Evolutionary conservation across 2,888 invertebrate genomes (phyloP).

Genomic region (Hypomecis atomaria): DNA sequence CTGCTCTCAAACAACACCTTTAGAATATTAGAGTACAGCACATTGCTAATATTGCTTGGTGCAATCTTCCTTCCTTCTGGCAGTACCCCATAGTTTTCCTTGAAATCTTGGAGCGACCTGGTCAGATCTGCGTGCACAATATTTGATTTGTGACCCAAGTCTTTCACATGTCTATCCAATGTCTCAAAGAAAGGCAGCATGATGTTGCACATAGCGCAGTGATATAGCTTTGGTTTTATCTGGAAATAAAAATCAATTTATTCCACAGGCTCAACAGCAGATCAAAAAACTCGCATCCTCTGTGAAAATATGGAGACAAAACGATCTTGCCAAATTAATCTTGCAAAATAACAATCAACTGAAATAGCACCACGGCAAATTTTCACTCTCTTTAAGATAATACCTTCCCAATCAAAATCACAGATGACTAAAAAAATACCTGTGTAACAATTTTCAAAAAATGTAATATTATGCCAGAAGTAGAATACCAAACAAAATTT

Average conservation of each 20-base stretch:
- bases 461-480: too few relatives aligned
- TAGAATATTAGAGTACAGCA: constrained; percentile 30
- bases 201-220: constrained; percentile 66
- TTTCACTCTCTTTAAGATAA: too few relatives aligned
- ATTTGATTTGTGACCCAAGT: constrained; percentile 13
- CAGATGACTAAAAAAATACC: too few relatives aligned
- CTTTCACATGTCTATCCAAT: constrained; percentile 38
- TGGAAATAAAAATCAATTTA: constrained; percentile 46
- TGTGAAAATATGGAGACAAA: too few relatives aligned
- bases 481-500: too few relatives aligned
- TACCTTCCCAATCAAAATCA: too few relatives aligned
- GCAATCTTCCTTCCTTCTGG: constrained; percentile 29
- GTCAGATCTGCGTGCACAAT: background rate
- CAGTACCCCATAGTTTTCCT: constrained; percentile 3
- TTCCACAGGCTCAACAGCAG: too few relatives aligned
- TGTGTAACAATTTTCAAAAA: too few relatives aligned
- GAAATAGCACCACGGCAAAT: too few relatives aligned
- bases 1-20: constrained; percentile 11
- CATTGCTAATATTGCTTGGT: constrained; percentile 29
- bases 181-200: constrained; percentile 54
- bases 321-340: too few relatives aligned
- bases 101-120: background rate
- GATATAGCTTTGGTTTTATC: constrained; percentile 61
- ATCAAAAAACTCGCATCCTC: too few relatives aligned
- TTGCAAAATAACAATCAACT: too few relatives aligned